phyloP scores from a whole-genome alignment of 2,797 vertebrate genomes.

The Pipistrellus nathusii region DNA sequence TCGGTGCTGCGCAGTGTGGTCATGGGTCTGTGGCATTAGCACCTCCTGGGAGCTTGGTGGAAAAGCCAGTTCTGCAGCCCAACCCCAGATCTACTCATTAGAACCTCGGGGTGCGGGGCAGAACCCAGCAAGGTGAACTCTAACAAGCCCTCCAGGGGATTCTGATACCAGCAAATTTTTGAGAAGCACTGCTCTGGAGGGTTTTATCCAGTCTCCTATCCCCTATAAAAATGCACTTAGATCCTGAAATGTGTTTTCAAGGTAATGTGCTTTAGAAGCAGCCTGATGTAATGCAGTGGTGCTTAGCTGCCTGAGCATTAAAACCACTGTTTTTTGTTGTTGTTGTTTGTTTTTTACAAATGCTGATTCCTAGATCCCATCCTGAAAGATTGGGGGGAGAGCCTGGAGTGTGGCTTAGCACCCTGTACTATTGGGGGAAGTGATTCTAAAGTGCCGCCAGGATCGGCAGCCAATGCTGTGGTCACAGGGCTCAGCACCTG shows the following conservation, averaged over 20 bases:
- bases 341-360: not conserved
- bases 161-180: not conserved
- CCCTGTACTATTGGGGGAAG: not conserved
- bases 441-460: not conserved
- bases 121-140: not conserved
- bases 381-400: not conserved
- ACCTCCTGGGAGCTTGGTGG: not conserved
- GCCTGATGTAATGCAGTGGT: not conserved
- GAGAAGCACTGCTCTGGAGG: not conserved
- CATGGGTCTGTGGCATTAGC: not conserved
- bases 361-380: not conserved
- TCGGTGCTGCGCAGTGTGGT: not conserved
- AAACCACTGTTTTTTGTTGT: not conserved
- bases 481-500: not conserved
- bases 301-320: not conserved
- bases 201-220: not conserved
- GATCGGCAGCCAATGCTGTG: not conserved
- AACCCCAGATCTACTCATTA: not conserved
- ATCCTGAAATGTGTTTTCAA: not conserved
- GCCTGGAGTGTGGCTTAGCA: not conserved
- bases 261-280: not conserved
- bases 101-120: not conserved
- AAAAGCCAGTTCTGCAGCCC: not conserved
- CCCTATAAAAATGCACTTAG: not conserved
- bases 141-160: not conserved